phyloP scores from a whole-genome alignment of 2,888 invertebrate species.

The Xylophagus ater region DNA sequence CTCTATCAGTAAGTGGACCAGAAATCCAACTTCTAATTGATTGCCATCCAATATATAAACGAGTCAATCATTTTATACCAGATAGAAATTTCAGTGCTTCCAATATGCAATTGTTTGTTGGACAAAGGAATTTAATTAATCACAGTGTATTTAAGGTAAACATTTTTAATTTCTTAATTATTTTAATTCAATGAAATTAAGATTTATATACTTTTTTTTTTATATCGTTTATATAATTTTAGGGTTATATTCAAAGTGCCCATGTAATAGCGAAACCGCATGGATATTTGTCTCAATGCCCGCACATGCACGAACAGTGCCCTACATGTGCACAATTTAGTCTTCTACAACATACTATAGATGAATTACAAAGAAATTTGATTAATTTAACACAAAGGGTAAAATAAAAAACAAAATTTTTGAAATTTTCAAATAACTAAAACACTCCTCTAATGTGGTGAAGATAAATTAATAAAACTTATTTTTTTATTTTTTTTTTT shows the following conservation, averaged over 20 bases:
- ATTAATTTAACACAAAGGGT: constrained; percentile 77
- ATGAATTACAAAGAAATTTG: constrained; percentile 67
- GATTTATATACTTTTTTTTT: neutral
- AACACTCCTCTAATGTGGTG: neutral
- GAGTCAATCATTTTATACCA: constrained; percentile 60
- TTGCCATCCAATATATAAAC: constrained; percentile 75
- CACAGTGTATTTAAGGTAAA: constrained; percentile 80
- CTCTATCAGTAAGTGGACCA: constrained; percentile 71
- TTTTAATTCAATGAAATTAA: neutral
- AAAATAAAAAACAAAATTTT: constrained; percentile 25
- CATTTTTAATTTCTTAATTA: neutral
- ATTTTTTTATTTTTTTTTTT: constrained; percentile 3
- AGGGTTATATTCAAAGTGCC: constrained; percentile 84
- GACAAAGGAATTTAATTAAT: constrained; percentile 66
- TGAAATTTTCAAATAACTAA: neutral
- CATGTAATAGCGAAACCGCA: constrained; percentile 74
- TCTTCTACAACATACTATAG: constrained; percentile 69
- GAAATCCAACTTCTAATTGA: constrained; percentile 76
- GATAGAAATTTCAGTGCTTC: constrained; percentile 65
- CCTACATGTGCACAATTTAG: constrained; percentile 86
- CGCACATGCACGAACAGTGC: constrained; percentile 73
- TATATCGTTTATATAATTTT: constrained; percentile 2
- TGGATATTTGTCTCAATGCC: constrained; percentile 79
- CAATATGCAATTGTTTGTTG: constrained; percentile 70
- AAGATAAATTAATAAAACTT: constrained; percentile 6